Conservation (phyloP, 1,140 invertebrate species). For the Monomorium pharaonis region DNA sequence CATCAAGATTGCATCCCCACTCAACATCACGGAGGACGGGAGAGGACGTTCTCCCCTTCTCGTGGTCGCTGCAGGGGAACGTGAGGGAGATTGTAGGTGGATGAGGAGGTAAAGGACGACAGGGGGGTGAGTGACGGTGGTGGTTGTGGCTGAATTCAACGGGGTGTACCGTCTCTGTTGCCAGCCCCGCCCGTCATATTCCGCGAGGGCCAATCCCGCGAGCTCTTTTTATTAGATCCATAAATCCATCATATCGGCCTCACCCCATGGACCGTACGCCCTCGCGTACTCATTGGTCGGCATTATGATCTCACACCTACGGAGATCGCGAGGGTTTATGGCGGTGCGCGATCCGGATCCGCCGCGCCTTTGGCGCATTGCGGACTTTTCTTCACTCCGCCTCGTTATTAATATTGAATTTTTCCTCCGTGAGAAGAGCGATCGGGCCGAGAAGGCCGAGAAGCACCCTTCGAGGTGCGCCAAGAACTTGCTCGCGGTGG, state of each 20-base stretch:
- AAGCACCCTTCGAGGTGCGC: conserved; percentile 30
- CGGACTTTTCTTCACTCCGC: conserved; percentile 78
- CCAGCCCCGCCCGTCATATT: conserved; percentile 85
- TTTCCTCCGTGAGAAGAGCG: conserved; percentile 64
- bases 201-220: conserved; percentile 83
- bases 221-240: conserved; percentile 86
- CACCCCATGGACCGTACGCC: conserved; percentile 56
- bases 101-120: conserved; percentile 56
- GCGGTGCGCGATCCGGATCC: conserved; percentile 34
- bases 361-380: conserved; percentile 80
- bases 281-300: conserved; percentile 78
- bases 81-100: conserved; percentile 64
- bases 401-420: conserved; percentile 84
- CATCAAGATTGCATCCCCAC: conserved; percentile 77
- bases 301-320: conserved; percentile 63
- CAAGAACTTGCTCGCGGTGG: conserved; percentile 53
- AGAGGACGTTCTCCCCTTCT: conserved; percentile 68
- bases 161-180: conserved; percentile 78
- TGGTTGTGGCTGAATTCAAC: conserved; percentile 81
- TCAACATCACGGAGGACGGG: conserved; percentile 45
- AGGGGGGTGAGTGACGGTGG: conserved; percentile 70
- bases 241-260: conserved; percentile 86
- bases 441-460: conserved; percentile 43
- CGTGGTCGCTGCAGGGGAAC: conserved; percentile 65
- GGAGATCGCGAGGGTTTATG: conserved; percentile 59